Percentiles rank a stretch among this genome's conserved stretches.
phyloP scores from a whole-genome alignment of 2,113 vertebrate species.

The Neopipo cinnamomea region DNA sequence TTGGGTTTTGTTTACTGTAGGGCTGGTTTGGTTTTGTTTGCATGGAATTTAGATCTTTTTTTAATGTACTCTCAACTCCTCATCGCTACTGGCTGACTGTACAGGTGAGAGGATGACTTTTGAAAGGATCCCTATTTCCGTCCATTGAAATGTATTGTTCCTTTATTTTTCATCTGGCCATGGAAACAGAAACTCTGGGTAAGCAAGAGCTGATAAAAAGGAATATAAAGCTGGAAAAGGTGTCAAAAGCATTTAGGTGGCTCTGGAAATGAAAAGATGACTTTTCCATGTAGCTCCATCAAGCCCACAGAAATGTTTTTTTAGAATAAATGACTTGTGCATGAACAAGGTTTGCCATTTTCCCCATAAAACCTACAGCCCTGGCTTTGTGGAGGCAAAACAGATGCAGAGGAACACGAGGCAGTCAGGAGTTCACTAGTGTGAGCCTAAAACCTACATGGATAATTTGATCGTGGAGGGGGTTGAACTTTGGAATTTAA shows the following conservation, averaged over 20 bases:
- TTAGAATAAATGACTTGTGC: not conserved
- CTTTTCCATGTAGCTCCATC: not conserved
- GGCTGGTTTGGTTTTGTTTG: constrained; percentile 38
- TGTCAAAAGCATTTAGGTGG: constrained; percentile 4
- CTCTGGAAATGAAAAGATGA: not conserved
- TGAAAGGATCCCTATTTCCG: not conserved
- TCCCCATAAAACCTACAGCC: not conserved
- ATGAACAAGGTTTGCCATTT: not conserved
- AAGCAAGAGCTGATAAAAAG: constrained; percentile 33
- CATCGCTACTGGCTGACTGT: not conserved
- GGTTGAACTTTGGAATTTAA: not conserved
- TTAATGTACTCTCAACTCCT: constrained; percentile 29
- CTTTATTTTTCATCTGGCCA: constrained; percentile 14
- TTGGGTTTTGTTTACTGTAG: constrained; percentile 19
- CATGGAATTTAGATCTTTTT: constrained; percentile 36
- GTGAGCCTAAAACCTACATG: not conserved
- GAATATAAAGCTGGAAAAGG: not conserved
- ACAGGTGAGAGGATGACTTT: constrained; percentile 6
- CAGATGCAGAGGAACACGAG: not conserved
- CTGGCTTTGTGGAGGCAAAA: not conserved
- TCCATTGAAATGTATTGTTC: not conserved
- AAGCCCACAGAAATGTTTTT: not conserved
- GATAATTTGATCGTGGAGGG: not conserved
- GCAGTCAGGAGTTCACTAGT: not conserved
- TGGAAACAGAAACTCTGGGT: not conserved